Evolutionary conservation across 2,797 vertebrate species (phyloP), one percentile per base, ranked within the genome.

Genomic region (Notamacropus eugenii): DNA sequence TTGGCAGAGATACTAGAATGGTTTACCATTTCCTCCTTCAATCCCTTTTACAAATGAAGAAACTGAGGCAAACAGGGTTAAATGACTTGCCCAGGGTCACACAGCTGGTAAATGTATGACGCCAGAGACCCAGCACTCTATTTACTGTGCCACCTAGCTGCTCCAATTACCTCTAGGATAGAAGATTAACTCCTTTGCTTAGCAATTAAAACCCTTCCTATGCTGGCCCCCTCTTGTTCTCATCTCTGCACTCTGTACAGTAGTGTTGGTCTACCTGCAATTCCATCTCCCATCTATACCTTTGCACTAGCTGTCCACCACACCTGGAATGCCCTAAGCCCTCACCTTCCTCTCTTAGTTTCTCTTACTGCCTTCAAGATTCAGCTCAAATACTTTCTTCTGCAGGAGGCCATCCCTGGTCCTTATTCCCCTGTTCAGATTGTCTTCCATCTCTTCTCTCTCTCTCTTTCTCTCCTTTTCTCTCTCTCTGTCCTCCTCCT

Each of bases 381-480:
- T n/a, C 62, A 67, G 8, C 14, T n/a, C 14, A 67, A 19, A n/a
- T n/a, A 34, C 62, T 5, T 19, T 16, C 34, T 67, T n/a, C 34
- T 67, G 14, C 16, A n/a, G 62, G 62, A n/a, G 14, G 34, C 14
- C 34, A n/a, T 67, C 62, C 34, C 5, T 16, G 34, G 13, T 16
- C 0, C 19, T 40, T 27, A 58, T n/a, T 54, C n/a, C 11, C 5
- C 57, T 57, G 55, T 3, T 14, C 56, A 34, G 5, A 28, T 14
- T 1, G 1, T 28, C 3, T 28, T 10, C 54, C 24, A 3, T 46
- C 6, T 11, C 28, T 28, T 31, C 6, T 29, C 29, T 12, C 8
- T n/a, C 50, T 12, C 14, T 5, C 3, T 13, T 1, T 22, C 16
- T n/a, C 14, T 12, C 14, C 2, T 2, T 13, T 46, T 31, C 13